Conservation (phyloP, 2,797 vertebrate species). For the Phoxinus dragarum region DNA sequence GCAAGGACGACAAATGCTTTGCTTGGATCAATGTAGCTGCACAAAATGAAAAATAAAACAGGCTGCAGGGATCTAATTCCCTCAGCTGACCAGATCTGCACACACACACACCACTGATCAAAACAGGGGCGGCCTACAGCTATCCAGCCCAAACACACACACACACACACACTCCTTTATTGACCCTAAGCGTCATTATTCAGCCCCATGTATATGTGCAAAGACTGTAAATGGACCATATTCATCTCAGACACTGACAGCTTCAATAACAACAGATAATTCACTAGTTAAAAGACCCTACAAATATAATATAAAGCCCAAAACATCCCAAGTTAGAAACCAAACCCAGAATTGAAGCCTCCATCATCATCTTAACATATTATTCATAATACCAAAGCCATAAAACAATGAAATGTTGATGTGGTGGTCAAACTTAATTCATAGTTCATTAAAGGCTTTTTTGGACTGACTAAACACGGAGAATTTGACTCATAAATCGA, state of each 20-base stretch:
- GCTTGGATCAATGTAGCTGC: background rate
- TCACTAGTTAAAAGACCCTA: background rate
- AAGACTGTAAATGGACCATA: background rate
- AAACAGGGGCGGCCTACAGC: slow-evolving; percentile 24
- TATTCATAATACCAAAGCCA: background rate
- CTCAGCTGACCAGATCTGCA: background rate
- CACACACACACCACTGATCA: slow-evolving; percentile 18
- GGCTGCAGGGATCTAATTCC: slow-evolving; percentile 5
- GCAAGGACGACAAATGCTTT: background rate
- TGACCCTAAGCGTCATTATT: background rate
- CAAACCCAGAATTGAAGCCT: background rate
- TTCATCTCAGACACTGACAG: background rate
- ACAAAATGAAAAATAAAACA: slow-evolving; percentile 15
- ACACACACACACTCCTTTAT: background rate
- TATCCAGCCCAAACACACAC: background rate
- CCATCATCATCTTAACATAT: background rate
- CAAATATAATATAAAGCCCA: background rate
- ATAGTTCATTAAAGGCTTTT: background rate
- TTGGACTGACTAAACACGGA: background rate
- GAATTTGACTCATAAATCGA: background rate
- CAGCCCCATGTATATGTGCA: background rate
- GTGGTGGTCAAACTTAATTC: background rate
- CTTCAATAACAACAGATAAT: background rate
- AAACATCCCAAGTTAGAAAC: background rate
- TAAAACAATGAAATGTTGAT: background rate